phyloP scores from a whole-genome alignment of 2,888 invertebrate species.

The Tuta absoluta region DNA sequence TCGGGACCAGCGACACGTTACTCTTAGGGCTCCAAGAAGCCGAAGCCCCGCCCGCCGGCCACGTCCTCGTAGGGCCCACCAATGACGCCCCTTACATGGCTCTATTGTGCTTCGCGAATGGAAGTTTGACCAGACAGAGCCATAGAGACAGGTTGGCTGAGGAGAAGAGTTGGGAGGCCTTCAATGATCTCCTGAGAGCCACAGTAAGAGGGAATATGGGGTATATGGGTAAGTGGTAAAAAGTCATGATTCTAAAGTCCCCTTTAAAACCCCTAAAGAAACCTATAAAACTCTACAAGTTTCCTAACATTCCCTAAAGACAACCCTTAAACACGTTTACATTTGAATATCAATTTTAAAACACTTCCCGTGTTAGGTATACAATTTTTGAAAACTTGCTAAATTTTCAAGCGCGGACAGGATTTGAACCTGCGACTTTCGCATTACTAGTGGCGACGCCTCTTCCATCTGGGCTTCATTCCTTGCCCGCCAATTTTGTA shows the following conservation, averaged over 20 bases:
- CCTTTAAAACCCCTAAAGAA: too few relatives aligned
- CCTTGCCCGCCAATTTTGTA: too few relatives aligned
- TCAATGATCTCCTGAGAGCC: conserved; percentile 88
- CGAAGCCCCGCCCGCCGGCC: conserved; percentile 87
- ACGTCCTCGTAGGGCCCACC: conserved; percentile 93
- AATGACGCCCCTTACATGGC: conserved; percentile 91
- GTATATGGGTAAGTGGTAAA: conserved; percentile 87
- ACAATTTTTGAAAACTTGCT: too few relatives aligned
- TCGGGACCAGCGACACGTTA: conserved; percentile 97
- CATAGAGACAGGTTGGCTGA: conserved; percentile 88
- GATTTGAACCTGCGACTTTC: too few relatives aligned
- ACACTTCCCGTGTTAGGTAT: too few relatives aligned
- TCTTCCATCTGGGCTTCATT: too few relatives aligned
- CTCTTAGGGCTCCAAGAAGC: conserved; percentile 88
- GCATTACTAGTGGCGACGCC: too few relatives aligned
- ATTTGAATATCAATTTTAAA: too few relatives aligned
- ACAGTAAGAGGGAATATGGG: conserved; percentile 97
- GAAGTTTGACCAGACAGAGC: conserved; percentile 93
- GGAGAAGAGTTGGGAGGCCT: conserved; percentile 90
- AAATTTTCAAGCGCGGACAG: too few relatives aligned
- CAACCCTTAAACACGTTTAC: too few relatives aligned
- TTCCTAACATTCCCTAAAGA: too few relatives aligned
- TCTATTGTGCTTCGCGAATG: conserved; percentile 95
- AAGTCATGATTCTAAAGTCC: neutral
- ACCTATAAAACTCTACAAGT: too few relatives aligned